Evolutionary conservation across 1,140 invertebrate genomes (phyloP).

Genomic region (Potamilus streckersoni): DNA sequence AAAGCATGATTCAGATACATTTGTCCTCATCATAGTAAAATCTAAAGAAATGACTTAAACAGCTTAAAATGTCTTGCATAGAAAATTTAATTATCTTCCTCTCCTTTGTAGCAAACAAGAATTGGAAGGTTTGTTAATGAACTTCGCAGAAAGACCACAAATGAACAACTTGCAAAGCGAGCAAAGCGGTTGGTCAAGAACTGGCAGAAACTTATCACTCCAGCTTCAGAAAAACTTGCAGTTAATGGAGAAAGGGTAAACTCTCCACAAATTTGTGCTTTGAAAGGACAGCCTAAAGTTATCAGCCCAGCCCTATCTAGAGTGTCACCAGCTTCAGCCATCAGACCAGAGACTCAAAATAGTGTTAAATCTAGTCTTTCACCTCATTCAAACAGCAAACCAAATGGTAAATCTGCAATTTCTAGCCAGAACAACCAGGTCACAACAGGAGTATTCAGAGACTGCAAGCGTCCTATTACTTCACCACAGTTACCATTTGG

Average conservation of each 20-base stretch:
- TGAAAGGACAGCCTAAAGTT: slow-evolving; percentile 30
- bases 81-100: slow-evolving; percentile 21
- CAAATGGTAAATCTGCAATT: not conserved
- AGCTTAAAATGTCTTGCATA: not conserved
- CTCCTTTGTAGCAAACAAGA: slow-evolving; percentile 78
- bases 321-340: slow-evolving; percentile 27
- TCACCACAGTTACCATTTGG: slow-evolving; percentile 14
- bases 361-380: slow-evolving; percentile 47
- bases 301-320: slow-evolving; percentile 17
- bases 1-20: no score
- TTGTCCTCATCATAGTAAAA: no score
- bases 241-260: slow-evolving; percentile 44
- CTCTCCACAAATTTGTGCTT: slow-evolving; percentile 22
- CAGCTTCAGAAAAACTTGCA: slow-evolving; percentile 24
- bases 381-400: slow-evolving; percentile 21
- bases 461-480: slow-evolving; percentile 20
- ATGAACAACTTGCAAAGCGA: slow-evolving; percentile 82
- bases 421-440: slow-evolving; percentile 25
- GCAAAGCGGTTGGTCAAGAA: slow-evolving; percentile 90
- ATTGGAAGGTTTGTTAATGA: slow-evolving; percentile 95
- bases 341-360: slow-evolving; percentile 20
- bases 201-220: slow-evolving; percentile 84
- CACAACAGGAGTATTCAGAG: slow-evolving; percentile 11
- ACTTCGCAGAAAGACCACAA: slow-evolving; percentile 84
- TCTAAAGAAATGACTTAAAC: no score